Evolutionary conservation across 1,140 invertebrate species (phyloP), one percentile per base, ranked within the genome.

Genomic region (Trypoxylus dichotomus): DNA sequence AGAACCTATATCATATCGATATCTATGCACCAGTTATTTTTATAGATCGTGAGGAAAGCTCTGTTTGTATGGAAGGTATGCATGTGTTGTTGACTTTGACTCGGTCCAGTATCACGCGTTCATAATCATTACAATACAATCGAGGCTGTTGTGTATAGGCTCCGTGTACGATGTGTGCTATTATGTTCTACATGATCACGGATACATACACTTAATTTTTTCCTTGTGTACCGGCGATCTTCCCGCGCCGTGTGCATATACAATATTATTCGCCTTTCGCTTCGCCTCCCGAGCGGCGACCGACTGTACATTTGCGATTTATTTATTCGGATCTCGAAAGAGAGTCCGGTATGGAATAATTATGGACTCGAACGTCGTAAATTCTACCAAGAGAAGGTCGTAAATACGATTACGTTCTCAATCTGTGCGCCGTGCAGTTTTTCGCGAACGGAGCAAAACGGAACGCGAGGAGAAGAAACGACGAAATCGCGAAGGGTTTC

Each of bases 171-270:
- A 74, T 74, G 41, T 74, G 29, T 74, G 72, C 72, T 74, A 74
- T 74, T 74, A 74, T 43, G 32, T 41, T 74, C 27, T 74, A 74
- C 72, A 74, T 43, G 72, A 74, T 74, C 72, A 74, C 72, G 72
- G 29, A 74, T 43, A n/a, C 72, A 74, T 74, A 74, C 72, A 74
- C 72, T 74, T 74, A 41, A 41, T 68, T 68, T 68, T 68, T 68
- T 68, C 19, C 24, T 25, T 29, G 7, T 15, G 8, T 68, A 11
- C 19, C 24, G 21, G 21, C 60, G 24, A 27, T 68, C 19, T 68
- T 68, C 60, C 24, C 24, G 60, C 27, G 11, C 60, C 19, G 60
- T 68, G 21, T 11, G 60, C 21, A 27, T 68, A 68, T 68, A 68
- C 60, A n/a, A 68, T 68, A 29, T 68, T 68, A 25, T 15, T 24